Base-by-base conservation (phyloP, 2,888 invertebrate genomes). In the Lasioglossum calceatum region DNA sequence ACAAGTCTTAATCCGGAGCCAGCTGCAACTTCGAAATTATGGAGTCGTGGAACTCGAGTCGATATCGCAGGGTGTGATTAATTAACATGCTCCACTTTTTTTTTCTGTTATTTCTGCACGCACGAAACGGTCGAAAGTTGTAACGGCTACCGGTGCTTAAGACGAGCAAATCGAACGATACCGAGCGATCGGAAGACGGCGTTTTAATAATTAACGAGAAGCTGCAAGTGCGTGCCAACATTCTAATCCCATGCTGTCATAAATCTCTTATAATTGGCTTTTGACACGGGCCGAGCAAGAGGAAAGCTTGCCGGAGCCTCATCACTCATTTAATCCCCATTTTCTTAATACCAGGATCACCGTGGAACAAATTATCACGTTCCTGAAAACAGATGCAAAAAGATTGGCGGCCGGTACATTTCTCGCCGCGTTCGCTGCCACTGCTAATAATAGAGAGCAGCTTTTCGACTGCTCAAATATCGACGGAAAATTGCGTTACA, bases 201-300 rank as follows among this genome's bases (percentile, higher is more conserved):
- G 67, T 47, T 47, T 77, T 77, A 77, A 77, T 77, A 32, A 47
- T 44, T 32, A 32, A 10, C 8, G 67, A n/a, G 23, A 12, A 70
- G 27, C 44, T 32, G 36, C 64, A 36, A 36, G 77, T 44, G 42
- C 77, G 67, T 77, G 72, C 72, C 32, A 77, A 67, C 64, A 44
- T 77, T 36, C 67, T 77, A 77, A 77, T 77, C 32, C 27, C 64
- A 67, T 47, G 67, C 67, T 77, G 77, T 77, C 77, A 77, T 71
- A 36, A 64, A 67, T 64, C 64, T 74, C 64, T 74, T 39, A 74
- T 75, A 64, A 74, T 75, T 67, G 74, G 64, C 50, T 79, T 79
- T 42, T 72, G 42, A 58, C 58, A 61, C 27, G 44, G 39, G 42
- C 42, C 71, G 42, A 27, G 54, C 42, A 58, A 70, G 23, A 58